phyloP scores from a whole-genome alignment of 2,113 vertebrate genomes.

The Zonotrichia leucophrys region DNA sequence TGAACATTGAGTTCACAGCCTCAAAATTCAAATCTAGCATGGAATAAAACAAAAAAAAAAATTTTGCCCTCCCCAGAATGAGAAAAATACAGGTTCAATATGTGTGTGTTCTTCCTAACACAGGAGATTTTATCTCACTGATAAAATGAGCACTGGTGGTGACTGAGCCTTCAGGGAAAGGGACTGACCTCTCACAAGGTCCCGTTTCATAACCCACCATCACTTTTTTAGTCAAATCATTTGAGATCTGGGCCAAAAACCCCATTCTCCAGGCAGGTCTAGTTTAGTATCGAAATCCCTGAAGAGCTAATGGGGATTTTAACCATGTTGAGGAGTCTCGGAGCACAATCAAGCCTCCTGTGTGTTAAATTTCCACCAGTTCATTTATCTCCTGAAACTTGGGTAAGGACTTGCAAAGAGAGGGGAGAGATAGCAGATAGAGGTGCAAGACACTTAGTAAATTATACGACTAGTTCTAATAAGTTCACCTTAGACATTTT shows the following conservation, averaged over 20 bases:
- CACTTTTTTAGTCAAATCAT: background rate
- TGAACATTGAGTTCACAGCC: background rate
- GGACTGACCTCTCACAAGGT: background rate
- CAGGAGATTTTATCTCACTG: background rate
- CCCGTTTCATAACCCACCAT: background rate
- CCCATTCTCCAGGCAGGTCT: background rate
- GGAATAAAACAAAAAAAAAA: background rate
- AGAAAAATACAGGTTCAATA: background rate
- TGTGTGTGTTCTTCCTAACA: background rate
- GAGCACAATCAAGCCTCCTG: background rate
- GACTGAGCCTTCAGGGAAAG: background rate
- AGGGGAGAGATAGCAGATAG: background rate
- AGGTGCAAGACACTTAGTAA: background rate
- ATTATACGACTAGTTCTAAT: background rate
- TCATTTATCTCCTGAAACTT: background rate
- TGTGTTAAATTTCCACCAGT: background rate
- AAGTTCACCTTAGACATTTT: background rate
- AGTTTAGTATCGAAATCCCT: background rate
- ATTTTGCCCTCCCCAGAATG: rapidly evolving
- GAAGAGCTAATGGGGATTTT: background rate
- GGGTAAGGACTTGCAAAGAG: background rate
- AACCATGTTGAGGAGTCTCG: background rate
- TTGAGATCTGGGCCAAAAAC: background rate
- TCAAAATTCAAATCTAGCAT: background rate
- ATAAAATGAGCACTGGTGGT: background rate